Evolutionary conservation across 92 coral and sea anemone genomes (phyloP), one percentile per base, ranked within the genome.

Genomic region (Paragorgia papillata): DNA sequence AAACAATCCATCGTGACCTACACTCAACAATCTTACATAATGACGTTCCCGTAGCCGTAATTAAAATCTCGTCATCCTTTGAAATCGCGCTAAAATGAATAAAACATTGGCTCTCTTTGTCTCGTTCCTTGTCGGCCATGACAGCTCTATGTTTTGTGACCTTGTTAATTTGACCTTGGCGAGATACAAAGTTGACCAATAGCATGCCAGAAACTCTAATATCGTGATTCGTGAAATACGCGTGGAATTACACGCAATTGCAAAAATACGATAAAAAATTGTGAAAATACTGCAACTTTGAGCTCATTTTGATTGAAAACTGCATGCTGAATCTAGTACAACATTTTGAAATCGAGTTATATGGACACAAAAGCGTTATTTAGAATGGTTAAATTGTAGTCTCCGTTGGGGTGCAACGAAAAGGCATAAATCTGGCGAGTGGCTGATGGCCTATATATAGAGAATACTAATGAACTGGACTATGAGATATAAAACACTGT

Each of bases 361-460:
- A 64, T 15, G 41, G 8, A 18, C 70, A 64, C 25, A 19, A 9
- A 34, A 12, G 50, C 50, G 41, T 15, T 3, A 64, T 64, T 64
- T 64, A n/a, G 28, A 64, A 20, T 64, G 48, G 41, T 61, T 39
- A 64, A 37, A 34, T 64, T 64, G 70, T 64, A 27, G 67, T 31
- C 67, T 31, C 67, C 41, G 70, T 6, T 24, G 22, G 49, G 20
- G 70, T 43, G 49, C 35, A 64, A 64, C 70, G 70, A 64, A 64
- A 64, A 64, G 70, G 31, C 70, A 64, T 37, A 64, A 64, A 64
- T 64, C 70, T 64, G 49, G 51, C 41, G 50, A 34, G 70, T 37
- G 70, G 70, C 70, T 31, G 70, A 64, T 64, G 70, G 70, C 70
- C 69, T 62, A 62, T n/a, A n/a, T n/a, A n/a, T n/a, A n/a, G n/a